Conservation (phyloP, 2,888 invertebrate genomes). For the Drosophila eohydei region DNA sequence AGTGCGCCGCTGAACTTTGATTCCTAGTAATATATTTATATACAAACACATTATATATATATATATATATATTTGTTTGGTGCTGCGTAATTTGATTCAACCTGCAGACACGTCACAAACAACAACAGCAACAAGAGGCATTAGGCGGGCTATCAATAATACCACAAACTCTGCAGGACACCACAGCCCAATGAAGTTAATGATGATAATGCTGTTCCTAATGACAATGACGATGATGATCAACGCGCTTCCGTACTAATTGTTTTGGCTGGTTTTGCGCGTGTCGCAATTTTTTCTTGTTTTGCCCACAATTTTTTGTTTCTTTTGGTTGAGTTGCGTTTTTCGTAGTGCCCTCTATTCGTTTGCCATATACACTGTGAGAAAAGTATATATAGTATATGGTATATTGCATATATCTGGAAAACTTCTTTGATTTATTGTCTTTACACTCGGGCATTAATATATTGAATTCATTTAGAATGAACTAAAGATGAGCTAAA, state of each 20-base stretch:
- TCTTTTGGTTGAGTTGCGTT: constrained; percentile 3
- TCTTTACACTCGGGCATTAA: too few relatives aligned
- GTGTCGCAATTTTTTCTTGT: constrained; percentile 22
- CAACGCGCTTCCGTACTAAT: constrained; percentile 28
- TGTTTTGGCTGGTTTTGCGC: constrained; percentile 23
- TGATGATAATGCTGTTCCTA: constrained; percentile 10
- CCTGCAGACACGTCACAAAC: constrained; percentile 9
- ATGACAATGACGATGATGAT: constrained; percentile 2
- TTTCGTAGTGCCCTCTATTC: constrained; percentile 10
- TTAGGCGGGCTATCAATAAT: constrained; percentile 6
- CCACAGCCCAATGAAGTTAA: constrained; percentile 23
- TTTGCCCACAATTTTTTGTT: constrained; percentile 19
- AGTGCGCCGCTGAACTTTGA: background rate
- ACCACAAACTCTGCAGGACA: constrained; percentile 23
- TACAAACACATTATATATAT: background rate
- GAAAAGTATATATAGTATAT: background rate
- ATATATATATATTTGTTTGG: constrained; percentile 3
- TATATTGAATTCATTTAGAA: background rate
- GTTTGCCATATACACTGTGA: background rate
- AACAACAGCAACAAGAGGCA: constrained; percentile 12
- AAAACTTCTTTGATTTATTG: background rate
- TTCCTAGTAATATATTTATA: background rate
- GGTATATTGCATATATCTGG: background rate
- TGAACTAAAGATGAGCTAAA: too few relatives aligned
- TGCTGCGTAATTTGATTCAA: constrained; percentile 23